These are phyloP conservation scores for Spermophilus dauricus DNA, from an alignment of 2,113 vertebrate species.

Conservation along the genomic window DNA sequence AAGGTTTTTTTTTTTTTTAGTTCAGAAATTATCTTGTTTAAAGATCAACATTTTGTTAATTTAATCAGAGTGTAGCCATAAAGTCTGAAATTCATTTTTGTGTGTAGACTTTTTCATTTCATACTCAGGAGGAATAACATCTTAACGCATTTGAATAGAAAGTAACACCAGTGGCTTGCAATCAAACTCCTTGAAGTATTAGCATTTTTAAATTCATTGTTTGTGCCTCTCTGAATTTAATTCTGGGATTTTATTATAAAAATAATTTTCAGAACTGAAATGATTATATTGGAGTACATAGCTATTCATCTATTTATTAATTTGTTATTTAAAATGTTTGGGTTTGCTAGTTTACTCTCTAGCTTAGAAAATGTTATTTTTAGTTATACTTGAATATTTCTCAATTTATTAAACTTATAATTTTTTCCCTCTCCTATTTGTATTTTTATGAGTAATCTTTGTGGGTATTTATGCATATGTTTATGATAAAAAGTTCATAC, in stretches of 20 bases:
- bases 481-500: conserved; percentile 59
- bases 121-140: conserved; percentile 35
- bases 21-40: conserved; percentile 33
- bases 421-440: conserved; percentile 57
- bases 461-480: conserved; percentile 41
- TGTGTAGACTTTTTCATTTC: conserved; percentile 65
- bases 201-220: conserved; percentile 49
- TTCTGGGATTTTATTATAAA: conserved; percentile 51
- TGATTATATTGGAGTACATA: not conserved
- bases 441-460: conserved; percentile 59
- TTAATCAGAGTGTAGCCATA: conserved; percentile 1
- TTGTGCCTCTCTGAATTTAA: conserved; percentile 63
- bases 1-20: conserved; percentile 63
- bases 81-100: conserved; percentile 60
- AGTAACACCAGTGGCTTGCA: not conserved
- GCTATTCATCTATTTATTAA: not conserved
- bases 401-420: conserved; percentile 51
- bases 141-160: conserved; percentile 11
- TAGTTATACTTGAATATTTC: conserved; percentile 26
- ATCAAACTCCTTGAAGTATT: not conserved
- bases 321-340: conserved; percentile 27
- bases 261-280: not conserved
- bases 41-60: conserved; percentile 47
- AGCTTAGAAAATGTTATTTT: conserved; percentile 61
- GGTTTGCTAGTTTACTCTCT: not conserved